A percentile compares a stretch with the other conserved stretches of the same genome.
Conservation (phyloP, 2,888 invertebrate species). For the Formica aserva region DNA sequence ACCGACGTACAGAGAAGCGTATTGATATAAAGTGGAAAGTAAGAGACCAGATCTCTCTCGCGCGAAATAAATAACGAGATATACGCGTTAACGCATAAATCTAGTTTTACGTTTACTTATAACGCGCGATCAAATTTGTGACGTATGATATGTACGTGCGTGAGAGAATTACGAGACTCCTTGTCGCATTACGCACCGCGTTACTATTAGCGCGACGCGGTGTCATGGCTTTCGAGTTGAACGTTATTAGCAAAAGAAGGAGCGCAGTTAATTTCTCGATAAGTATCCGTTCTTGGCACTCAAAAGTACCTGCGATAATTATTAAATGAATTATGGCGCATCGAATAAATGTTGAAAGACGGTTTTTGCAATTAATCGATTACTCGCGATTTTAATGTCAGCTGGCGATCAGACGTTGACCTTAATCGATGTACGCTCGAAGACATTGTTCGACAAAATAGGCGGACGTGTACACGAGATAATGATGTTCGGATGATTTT, state of each 20-base stretch:
- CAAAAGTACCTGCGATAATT: slow-evolving; percentile 7
- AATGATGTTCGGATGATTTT: neutral
- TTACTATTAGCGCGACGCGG: neutral
- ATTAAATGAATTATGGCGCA: slow-evolving; percentile 19
- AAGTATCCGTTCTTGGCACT: neutral
- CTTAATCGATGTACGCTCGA: slow-evolving; percentile 16
- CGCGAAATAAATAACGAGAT: slow-evolving; percentile 45
- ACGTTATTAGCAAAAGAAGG: slow-evolving; percentile 2
- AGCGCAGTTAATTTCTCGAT: slow-evolving; percentile 9
- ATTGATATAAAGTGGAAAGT: slow-evolving; percentile 46
- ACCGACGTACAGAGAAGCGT: slow-evolving; percentile 19
- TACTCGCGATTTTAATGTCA: slow-evolving; percentile 18
- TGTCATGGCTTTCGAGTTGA: slow-evolving; percentile 5
- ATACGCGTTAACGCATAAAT: slow-evolving; percentile 36
- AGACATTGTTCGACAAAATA: neutral
- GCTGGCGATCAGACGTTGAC: slow-evolving; percentile 2
- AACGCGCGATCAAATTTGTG: neutral
- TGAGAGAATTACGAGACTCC: slow-evolving; percentile 4
- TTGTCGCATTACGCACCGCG: neutral
- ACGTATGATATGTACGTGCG: neutral
- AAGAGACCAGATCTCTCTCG: slow-evolving; percentile 41
- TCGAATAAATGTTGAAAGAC: neutral
- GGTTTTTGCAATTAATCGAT: slow-evolving; percentile 33
- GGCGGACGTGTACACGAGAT: neutral
- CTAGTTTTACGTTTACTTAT: slow-evolving; percentile 28